Evolutionary conservation across 1,140 invertebrate species (phyloP).

Genomic region (Andrena cerasifolii): DNA sequence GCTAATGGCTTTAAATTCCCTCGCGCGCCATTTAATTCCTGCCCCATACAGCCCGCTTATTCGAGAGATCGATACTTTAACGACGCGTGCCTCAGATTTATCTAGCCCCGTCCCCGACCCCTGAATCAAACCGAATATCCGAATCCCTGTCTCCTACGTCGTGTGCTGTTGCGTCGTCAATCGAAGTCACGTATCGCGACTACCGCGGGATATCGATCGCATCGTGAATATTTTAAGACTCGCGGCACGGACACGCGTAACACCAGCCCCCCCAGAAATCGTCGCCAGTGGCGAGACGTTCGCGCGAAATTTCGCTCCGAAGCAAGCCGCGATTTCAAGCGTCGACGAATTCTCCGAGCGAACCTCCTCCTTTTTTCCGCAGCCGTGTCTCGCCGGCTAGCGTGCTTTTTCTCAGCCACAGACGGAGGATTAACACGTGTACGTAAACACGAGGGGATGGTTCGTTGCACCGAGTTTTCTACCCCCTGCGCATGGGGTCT

Average conservation of each 20-base stretch:
- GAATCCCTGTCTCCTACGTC: not conserved
- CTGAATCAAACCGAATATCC: constrained; percentile 20
- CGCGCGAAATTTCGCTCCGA: not conserved
- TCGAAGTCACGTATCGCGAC: constrained; percentile 58
- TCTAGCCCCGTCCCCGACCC: constrained; percentile 1
- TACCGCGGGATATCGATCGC: constrained; percentile 62
- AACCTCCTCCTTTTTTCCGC: not conserved
- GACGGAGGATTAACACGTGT: constrained; percentile 22
- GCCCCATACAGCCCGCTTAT: constrained; percentile 20
- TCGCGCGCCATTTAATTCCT: constrained; percentile 58
- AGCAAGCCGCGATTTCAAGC: not conserved
- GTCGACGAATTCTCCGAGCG: not conserved
- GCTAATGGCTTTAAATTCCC: constrained; percentile 60
- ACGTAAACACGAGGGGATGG: constrained; percentile 28
- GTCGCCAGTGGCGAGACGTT: not conserved
- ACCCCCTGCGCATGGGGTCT: not conserved
- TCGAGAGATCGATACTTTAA: constrained; percentile 55
- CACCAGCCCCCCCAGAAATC: not conserved
- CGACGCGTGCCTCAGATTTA: constrained; percentile 47
- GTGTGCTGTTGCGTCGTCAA: not conserved
- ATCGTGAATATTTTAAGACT: constrained; percentile 62
- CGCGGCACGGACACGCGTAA: constrained; percentile 27
- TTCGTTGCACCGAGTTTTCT: constrained; percentile 29
- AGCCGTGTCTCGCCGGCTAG: constrained; percentile 33
- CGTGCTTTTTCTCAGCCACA: not conserved